Conservation (phyloP, 2,888 invertebrate species). For the Halocaridina rubra region DNA sequence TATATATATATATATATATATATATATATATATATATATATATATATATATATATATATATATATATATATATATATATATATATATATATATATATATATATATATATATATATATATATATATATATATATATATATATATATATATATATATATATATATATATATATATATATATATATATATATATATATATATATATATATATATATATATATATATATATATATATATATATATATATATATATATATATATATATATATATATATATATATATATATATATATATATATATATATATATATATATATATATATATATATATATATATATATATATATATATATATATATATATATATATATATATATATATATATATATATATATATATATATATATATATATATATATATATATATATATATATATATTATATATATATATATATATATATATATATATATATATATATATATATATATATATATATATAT, state of each 20-base stretch:
- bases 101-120: not conserved
- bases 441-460: not conserved
- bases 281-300: constrained; percentile 14
- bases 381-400: constrained; percentile 11
- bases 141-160: not conserved
- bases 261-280: constrained; percentile 5
- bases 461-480: not conserved
- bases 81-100: not conserved
- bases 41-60: not conserved
- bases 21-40: constrained; percentile 4
- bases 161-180: not conserved
- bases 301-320: constrained; percentile 9
- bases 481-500: constrained; percentile 17
- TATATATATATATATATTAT: not conserved
- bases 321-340: constrained; percentile 7
- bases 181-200: not conserved
- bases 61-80: constrained; percentile 2
- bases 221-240: not conserved
- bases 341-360: constrained; percentile 14
- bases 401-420: not conserved
- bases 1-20: not conserved
- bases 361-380: constrained; percentile 14
- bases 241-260: not conserved
- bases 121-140: not conserved
- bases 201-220: not conserved